Evolutionary conservation across 2,888 invertebrate genomes (phyloP), one percentile per base, ranked within the genome.

Genomic region (Dermolepida albohirtum): DNA sequence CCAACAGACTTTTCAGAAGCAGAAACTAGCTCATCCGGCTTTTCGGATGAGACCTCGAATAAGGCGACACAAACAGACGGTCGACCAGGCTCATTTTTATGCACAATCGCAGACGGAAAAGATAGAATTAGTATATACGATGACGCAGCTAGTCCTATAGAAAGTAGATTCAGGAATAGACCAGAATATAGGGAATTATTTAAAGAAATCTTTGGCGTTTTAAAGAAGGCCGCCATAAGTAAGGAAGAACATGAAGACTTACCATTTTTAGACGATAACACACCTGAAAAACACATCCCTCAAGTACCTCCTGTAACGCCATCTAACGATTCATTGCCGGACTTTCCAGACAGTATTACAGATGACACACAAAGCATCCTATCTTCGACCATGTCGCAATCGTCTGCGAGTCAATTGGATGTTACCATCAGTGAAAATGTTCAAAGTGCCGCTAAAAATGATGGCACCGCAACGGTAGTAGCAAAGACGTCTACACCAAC

Each of bases 101-200:
- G 93, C 83, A 92, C 93, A 0, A 93, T 94, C 70, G 92, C 91
- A 62, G 94, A 94, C 78, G 94, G 94, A 10, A 93, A 93, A 74
- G 92, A 94, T 79, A 93, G 93, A 80, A 91, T 92, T 74, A 92
- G 94, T 80, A 94, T 93, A 81, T 94, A 94, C 79, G 94, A 94
- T 79, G 91, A 92, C 78, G 92, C 88, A 57, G 92, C 87, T 59
- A 92, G 89, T 77, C 91, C 92, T 0, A 90, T 94, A 80, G 93
- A 94, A 77, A 91, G 92, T 73, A 88, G 92, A 64, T 94, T 94
- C 87, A 88, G 91, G 14, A 92, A 93, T 80, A 88, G 92, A 29
- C 94, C 94, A 0, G 93, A 94, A 78, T 93, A 94, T 79, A 87
- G 91, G 2, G 90, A 91, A 76, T 81, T 94, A 5, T 95, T 94